Base-by-base conservation (phyloP, 2,113 vertebrate species). In the Colius striatus region DNA sequence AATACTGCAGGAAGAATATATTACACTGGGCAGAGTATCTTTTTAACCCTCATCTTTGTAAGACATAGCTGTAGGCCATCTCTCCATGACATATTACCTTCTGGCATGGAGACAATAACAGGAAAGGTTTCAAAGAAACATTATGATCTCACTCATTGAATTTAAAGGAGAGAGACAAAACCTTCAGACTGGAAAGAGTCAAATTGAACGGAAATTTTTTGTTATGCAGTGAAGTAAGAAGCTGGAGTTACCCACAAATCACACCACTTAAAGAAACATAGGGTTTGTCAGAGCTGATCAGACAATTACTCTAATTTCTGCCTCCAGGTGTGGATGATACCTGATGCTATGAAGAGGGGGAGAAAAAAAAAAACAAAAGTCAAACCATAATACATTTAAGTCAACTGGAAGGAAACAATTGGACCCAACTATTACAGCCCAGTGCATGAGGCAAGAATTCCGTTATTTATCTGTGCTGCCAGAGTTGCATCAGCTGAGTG, bases 1-100 rank as follows among this genome's bases (percentile, higher is more conserved):
- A 89, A 94, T 13, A 32, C 36, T 51, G 61, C 53, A 65, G 34
- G 50, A 73, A 62, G 97, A 47, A 98, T 85, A 93, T 98, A 97
- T 16, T 98, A 98, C 94, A 98, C 96, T 11, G 97, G 97, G 96
- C 98, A 98, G 90, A 97, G 98, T 93, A 96, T 93, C 75, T 93
- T 96, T 43, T 97, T 96, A 20, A 32, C n/a, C 32, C 51, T 48
- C 92, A 43, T 95, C 97, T 97, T 97, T 98, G 23, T 94, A 50
- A 68, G 98, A 97, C 94, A 98, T 97, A 68, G 93, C 95, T 89
- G 96, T 97, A 74, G 99, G 97, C 98, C 98, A 97, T 91, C 98
- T 98, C 96, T 98, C 98, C 9, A 95, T 97, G 96, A 98, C 96
- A 92, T 93, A 98, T 95, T 97, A 97, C 57, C 96, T 96, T 75